Evolutionary conservation across 2,113 vertebrate genomes (phyloP).

Genomic region (Clarias batrachus): DNA sequence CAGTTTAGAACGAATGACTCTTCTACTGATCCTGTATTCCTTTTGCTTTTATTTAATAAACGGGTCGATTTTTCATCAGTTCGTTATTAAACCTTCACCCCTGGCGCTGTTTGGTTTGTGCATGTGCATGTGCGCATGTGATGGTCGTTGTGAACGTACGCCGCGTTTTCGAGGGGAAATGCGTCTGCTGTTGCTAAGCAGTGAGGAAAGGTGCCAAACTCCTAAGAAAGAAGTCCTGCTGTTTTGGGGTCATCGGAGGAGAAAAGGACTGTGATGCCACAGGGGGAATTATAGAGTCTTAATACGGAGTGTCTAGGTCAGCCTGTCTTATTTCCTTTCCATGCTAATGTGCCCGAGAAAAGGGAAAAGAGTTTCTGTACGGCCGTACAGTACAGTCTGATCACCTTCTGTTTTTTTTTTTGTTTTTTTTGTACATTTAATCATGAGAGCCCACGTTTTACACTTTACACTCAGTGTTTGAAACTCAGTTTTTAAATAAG

Average conservation of each 20-base stretch:
- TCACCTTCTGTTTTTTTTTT: neutral
- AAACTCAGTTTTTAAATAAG: neutral
- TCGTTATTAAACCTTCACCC: neutral
- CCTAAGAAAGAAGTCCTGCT: neutral
- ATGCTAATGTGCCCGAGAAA: neutral
- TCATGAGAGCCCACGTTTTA: neutral
- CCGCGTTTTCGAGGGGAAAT: neutral
- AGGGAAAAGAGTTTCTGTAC: neutral
- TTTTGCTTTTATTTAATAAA: neutral
- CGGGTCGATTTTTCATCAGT: neutral
- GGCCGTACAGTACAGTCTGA: neutral
- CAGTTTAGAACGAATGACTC: neutral
- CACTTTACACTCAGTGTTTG: neutral
- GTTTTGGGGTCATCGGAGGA: slow-evolving; percentile 19
- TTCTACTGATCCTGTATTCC: neutral
- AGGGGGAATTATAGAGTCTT: slow-evolving; percentile 21
- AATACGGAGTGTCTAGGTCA: slow-evolving; percentile 18
- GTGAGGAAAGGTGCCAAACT: neutral
- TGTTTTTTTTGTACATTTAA: neutral
- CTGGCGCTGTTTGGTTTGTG: neutral
- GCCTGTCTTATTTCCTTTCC: slow-evolving; percentile 3
- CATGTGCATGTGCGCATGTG: neutral
- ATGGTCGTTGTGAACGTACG: neutral
- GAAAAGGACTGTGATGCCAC: slow-evolving; percentile 26
- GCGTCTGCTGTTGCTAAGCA: slow-evolving; percentile 32